Conservation (phyloP, 2,113 vertebrate genomes). For the Sceloporus tristichus region DNA sequence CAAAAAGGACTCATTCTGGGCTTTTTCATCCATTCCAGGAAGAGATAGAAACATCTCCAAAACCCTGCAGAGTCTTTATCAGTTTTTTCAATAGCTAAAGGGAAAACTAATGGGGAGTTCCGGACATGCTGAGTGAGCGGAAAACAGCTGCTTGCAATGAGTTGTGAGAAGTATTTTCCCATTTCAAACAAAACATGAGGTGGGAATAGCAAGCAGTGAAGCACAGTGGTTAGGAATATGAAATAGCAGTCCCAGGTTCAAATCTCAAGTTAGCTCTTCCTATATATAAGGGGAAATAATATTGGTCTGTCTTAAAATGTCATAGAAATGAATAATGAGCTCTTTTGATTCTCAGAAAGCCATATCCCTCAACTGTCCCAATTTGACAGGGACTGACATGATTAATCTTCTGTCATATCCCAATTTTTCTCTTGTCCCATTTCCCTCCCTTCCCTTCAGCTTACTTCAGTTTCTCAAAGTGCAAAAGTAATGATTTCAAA, state of each 20-base stretch:
- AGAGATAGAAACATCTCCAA: conserved; percentile 17
- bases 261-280: background rate
- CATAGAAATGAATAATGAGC: background rate
- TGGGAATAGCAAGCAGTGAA: conserved; percentile 28
- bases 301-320: background rate
- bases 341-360: background rate
- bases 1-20: conserved; percentile 54
- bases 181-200: conserved; percentile 5
- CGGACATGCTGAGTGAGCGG: conserved; percentile 54
- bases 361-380: too few relatives aligned
- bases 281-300: background rate
- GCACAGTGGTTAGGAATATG: too few relatives aligned
- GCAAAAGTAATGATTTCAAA: too few relatives aligned
- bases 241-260: background rate
- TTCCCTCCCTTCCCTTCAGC: too few relatives aligned
- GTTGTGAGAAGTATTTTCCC: conserved; percentile 27
- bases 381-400: too few relatives aligned
- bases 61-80: conserved; percentile 42
- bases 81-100: conserved; percentile 51
- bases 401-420: too few relatives aligned
- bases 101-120: conserved; percentile 63
- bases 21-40: conserved; percentile 30
- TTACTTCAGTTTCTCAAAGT: too few relatives aligned
- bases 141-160: conserved; percentile 57
- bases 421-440: too few relatives aligned